These are phyloP conservation scores for Colossoma macropomum DNA, from an alignment of 2,113 vertebrate species.

Conservation along the genomic window DNA sequence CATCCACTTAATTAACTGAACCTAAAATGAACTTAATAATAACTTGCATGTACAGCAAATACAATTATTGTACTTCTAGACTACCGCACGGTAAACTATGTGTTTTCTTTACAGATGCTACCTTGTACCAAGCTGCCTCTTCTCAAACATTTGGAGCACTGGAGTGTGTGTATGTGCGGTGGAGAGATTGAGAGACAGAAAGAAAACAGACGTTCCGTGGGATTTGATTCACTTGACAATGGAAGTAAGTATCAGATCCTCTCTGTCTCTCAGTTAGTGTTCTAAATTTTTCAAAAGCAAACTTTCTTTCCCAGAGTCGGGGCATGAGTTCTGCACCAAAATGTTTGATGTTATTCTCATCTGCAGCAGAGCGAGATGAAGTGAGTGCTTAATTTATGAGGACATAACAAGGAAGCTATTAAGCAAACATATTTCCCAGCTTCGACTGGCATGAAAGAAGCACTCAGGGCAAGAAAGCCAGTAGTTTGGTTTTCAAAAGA, in stretches of 20 bases:
- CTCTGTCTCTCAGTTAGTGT: slow-evolving; percentile 39
- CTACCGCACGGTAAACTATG: slow-evolving; percentile 14
- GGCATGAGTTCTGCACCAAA: slow-evolving; percentile 41
- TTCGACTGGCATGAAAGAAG: slow-evolving; percentile 53
- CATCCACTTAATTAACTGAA: slow-evolving; percentile 4
- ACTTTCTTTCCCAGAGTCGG: slow-evolving; percentile 47
- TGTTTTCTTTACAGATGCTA: slow-evolving; percentile 24
- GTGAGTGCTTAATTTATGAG: slow-evolving; percentile 60
- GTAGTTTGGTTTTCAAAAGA: slow-evolving; percentile 56
- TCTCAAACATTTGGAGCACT: slow-evolving; percentile 50
- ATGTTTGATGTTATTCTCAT: slow-evolving; percentile 58
- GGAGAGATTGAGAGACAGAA: slow-evolving; percentile 18
- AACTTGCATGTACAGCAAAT: not conserved
- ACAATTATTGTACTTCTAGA: slow-evolving; percentile 4
- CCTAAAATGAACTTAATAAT: not conserved
- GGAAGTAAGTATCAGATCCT: slow-evolving; percentile 17
- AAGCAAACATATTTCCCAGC: slow-evolving; percentile 63
- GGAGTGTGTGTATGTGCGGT: slow-evolving; percentile 41
- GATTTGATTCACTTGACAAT: slow-evolving; percentile 41
- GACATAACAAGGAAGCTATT: slow-evolving; percentile 62
- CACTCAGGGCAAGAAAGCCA: slow-evolving; percentile 53
- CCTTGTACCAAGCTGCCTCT: slow-evolving; percentile 12
- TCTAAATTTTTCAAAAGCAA: slow-evolving; percentile 54
- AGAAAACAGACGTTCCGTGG: slow-evolving; percentile 5
- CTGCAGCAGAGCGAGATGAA: slow-evolving; percentile 48